Evolutionary conservation across 2,888 invertebrate genomes (phyloP).

Genomic region (Drosophila rellima): DNA sequence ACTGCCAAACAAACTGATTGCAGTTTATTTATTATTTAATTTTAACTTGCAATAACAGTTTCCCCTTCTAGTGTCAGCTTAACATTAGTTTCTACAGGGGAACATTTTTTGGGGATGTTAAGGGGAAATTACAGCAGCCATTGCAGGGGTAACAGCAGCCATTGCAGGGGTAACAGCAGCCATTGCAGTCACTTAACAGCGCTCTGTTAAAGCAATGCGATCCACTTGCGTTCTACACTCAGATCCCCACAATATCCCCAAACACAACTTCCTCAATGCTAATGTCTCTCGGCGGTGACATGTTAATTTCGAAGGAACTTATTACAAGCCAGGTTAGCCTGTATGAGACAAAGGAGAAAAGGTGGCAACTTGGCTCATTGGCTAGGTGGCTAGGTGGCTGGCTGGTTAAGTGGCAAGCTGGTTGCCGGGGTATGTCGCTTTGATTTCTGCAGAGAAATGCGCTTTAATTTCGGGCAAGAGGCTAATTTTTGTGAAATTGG

Average conservation of each 20-base stretch:
- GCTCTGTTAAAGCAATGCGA: slow-evolving; percentile 4
- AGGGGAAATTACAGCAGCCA: slow-evolving; percentile 1
- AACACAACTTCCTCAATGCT: slow-evolving; percentile 32
- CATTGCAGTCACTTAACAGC: slow-evolving; percentile 7
- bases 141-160: neutral
- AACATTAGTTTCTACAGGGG: slow-evolving; percentile 4
- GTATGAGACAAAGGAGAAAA: slow-evolving; percentile 15
- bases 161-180: neutral
- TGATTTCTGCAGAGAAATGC: slow-evolving; percentile 64
- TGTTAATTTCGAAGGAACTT: slow-evolving; percentile 75
- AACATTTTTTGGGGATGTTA: neutral
- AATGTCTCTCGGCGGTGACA: slow-evolving; percentile 75
- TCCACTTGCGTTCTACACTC: slow-evolving; percentile 39
- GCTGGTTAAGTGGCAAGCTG: neutral
- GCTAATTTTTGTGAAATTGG: slow-evolving; percentile 70
- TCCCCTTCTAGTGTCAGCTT: neutral
- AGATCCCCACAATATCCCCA: neutral
- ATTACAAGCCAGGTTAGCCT: slow-evolving; percentile 51
- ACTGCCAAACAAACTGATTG: neutral
- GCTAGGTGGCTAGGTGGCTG: neutral
- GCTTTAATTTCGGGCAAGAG: slow-evolving; percentile 70
- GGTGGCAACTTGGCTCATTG: slow-evolving; percentile 1
- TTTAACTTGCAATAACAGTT: neutral
- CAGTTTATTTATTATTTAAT: neutral
- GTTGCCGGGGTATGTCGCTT: slow-evolving; percentile 38